Conservation (phyloP, 2,113 vertebrate genomes). For the Passer domesticus region DNA sequence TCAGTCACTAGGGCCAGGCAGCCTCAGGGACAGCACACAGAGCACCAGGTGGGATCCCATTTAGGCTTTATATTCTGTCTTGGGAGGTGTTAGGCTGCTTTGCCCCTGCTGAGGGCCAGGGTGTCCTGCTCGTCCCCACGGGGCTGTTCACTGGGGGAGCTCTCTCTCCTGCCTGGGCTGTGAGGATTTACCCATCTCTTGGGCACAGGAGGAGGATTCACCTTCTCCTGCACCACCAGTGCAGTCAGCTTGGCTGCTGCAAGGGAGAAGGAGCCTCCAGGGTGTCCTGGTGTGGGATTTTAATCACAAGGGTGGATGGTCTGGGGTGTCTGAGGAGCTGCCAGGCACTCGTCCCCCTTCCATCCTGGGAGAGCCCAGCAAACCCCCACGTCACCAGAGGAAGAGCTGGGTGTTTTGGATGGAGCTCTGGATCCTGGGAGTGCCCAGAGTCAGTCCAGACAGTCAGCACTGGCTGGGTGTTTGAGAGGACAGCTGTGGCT, state of each 20-base stretch:
- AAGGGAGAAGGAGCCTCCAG: neutral
- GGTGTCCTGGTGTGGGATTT: neutral
- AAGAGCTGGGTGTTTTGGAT: accelerated
- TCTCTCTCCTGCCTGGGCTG: neutral
- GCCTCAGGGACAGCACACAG: neutral
- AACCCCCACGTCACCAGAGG: accelerated
- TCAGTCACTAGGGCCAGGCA: neutral
- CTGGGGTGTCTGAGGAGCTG: neutral
- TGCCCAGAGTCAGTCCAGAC: accelerated
- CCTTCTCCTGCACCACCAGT: neutral
- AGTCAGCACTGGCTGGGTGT: neutral
- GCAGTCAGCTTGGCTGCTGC: neutral
- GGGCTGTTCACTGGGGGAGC: accelerated
- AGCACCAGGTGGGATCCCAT: neutral
- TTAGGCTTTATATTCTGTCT: neutral
- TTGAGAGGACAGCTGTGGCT: neutral
- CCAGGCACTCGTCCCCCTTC: neutral
- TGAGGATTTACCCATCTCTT: neutral
- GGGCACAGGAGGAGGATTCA: neutral
- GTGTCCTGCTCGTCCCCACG: accelerated
- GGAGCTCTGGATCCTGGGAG: neutral
- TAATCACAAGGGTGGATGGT: accelerated
- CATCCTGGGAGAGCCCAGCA: neutral
- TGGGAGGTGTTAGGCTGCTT: neutral
- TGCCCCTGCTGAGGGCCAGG: neutral